These are phyloP conservation scores for Acanthurus tractus DNA, from an alignment of 2,797 vertebrate genomes.

Conservation along the genomic window DNA sequence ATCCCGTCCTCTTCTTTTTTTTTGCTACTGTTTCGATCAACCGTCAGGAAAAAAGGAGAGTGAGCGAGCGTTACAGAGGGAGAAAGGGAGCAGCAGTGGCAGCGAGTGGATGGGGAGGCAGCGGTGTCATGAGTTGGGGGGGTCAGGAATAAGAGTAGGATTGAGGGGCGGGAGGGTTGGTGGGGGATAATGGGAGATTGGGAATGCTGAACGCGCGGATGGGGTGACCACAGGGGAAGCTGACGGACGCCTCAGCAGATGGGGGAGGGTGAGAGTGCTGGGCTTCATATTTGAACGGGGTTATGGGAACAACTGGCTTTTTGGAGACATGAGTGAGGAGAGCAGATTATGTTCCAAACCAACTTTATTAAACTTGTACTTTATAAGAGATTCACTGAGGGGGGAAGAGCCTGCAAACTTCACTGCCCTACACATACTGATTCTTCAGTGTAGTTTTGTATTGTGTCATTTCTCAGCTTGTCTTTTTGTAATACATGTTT, in stretches of 20 bases:
- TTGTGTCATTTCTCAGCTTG: background rate
- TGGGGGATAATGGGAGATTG: slow-evolving; percentile 59
- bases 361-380: background rate
- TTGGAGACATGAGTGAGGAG: slow-evolving; percentile 10
- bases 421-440: background rate
- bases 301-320: slow-evolving; percentile 44
- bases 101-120: slow-evolving; percentile 62
- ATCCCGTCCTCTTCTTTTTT: slow-evolving; percentile 24
- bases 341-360: background rate
- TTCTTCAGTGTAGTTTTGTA: background rate
- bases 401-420: background rate
- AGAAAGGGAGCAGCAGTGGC: slow-evolving; percentile 58
- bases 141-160: slow-evolving; percentile 55
- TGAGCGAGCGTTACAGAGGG: slow-evolving; percentile 44
- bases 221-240: slow-evolving; percentile 73
- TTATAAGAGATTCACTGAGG: background rate
- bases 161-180: slow-evolving; percentile 41
- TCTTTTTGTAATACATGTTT: background rate
- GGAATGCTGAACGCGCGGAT: slow-evolving; percentile 65
- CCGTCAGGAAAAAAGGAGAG: slow-evolving; percentile 47
- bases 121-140: slow-evolving; percentile 57
- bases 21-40: slow-evolving; percentile 41
- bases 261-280: slow-evolving; percentile 56
- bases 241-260: slow-evolving; percentile 57
- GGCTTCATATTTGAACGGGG: slow-evolving; percentile 39